Percentiles rank a stretch among this genome's conserved stretches.
These are phyloP conservation scores for Leptopilina drosophilae DNA, from an alignment of 2,888 invertebrate species.

Conservation along the genomic window DNA sequence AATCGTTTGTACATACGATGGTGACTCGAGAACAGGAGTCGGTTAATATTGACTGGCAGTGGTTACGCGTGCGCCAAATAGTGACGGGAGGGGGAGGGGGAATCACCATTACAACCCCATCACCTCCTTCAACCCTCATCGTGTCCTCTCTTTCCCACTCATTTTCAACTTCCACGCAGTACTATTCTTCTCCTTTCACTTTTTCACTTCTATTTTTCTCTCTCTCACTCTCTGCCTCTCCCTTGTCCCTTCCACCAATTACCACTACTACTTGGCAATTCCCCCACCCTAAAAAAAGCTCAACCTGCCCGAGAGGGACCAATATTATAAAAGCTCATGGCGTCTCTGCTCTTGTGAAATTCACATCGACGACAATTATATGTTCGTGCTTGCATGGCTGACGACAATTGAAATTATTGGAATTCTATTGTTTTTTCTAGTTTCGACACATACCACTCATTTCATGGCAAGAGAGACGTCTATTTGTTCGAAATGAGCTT, in stretches of 20 bases:
- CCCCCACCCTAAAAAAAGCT: conserved; percentile 37
- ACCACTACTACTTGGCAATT: conserved; percentile 16
- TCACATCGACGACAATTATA: conserved; percentile 50
- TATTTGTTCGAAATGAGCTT: conserved; percentile 8
- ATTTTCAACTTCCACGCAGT: background rate
- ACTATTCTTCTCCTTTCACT: background rate
- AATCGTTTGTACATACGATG: conserved; percentile 21
- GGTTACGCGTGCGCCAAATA: conserved; percentile 74
- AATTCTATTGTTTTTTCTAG: conserved; percentile 51
- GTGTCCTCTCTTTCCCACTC: conserved; percentile 1
- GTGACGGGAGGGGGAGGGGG: conserved; percentile 52
- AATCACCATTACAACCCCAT: conserved; percentile 37
- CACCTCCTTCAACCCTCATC: conserved; percentile 7
- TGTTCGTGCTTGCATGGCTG: conserved; percentile 55
- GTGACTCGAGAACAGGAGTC: conserved; percentile 58
- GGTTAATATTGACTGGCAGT: conserved; percentile 74
- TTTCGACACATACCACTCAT: conserved; percentile 26
- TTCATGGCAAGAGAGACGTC: conserved; percentile 9
- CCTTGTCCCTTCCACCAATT: conserved; percentile 9
- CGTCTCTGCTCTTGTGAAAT: conserved; percentile 45
- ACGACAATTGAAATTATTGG: conserved; percentile 51
- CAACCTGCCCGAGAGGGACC: conserved; percentile 51
- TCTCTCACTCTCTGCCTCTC: conserved; percentile 18
- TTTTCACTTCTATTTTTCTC: conserved; percentile 22
- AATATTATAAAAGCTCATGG: conserved; percentile 45